phyloP scores from a whole-genome alignment of 2,888 invertebrate genomes.

The Agriopis marginaria region DNA sequence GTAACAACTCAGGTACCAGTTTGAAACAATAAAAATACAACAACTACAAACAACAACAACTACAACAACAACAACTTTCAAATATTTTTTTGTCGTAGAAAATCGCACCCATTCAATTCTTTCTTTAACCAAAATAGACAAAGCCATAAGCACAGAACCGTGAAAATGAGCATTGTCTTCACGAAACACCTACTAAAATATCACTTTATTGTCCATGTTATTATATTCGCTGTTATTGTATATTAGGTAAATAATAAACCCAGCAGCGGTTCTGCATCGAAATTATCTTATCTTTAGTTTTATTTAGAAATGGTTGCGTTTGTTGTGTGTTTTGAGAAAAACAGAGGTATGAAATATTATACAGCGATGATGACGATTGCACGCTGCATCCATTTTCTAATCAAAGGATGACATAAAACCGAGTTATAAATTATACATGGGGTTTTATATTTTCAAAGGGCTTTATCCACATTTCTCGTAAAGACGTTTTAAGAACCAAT shows the following conservation, averaged over 20 bases:
- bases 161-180: conserved; percentile 63
- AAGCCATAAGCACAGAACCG: conserved; percentile 53
- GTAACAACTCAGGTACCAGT: too few species aligned
- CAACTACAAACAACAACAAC: too few species aligned
- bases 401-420: too few species aligned
- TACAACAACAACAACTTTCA: too few species aligned
- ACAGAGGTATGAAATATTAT: conserved; percentile 30
- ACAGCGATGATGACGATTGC: too few species aligned
- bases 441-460: too few species aligned
- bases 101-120: conserved; percentile 43
- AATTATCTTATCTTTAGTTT: conserved; percentile 59
- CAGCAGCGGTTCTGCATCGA: conserved; percentile 55
- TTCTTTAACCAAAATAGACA: conserved; percentile 40
- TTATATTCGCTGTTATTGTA: conserved; percentile 68
- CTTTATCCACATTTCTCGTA: too few species aligned
- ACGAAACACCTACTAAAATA: conserved; percentile 63
- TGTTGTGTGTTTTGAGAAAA: conserved; percentile 5
- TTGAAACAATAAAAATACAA: too few species aligned
- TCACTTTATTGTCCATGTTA: conserved; percentile 63
- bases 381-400: too few species aligned
- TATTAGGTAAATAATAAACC: conserved; percentile 64
- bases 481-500: too few species aligned
- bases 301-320: conserved; percentile 38
- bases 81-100: not conserved
- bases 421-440: too few species aligned